phyloP scores from a whole-genome alignment of 1,140 invertebrate species.

The Drosophila simulans region DNA sequence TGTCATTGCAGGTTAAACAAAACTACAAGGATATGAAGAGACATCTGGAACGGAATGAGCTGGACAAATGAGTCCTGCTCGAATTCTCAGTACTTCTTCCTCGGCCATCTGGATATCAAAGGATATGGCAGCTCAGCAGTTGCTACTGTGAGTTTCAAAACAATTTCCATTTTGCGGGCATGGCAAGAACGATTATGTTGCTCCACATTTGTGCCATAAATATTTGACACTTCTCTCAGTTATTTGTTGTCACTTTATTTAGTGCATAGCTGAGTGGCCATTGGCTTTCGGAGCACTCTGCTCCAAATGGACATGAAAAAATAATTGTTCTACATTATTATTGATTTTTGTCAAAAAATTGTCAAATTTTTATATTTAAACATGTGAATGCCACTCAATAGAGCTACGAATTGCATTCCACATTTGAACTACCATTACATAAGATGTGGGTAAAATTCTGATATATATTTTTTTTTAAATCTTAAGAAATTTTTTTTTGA shows the following conservation, averaged over 20 bases:
- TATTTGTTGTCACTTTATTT: slow-evolving; percentile 68
- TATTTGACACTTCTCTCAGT: slow-evolving; percentile 60
- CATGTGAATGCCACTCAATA: no score
- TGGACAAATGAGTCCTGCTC: slow-evolving; percentile 22
- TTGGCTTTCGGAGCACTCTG: neutral
- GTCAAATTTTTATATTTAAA: no score
- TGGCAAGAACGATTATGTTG: slow-evolving; percentile 8
- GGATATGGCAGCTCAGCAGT: slow-evolving; percentile 3
- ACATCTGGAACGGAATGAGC: neutral
- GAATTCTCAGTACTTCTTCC: neutral
- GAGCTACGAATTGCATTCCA: no score
- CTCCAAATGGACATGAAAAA: neutral
- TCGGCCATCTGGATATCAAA: neutral
- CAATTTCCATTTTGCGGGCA: slow-evolving; percentile 35
- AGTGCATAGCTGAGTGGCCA: slow-evolving; percentile 28
- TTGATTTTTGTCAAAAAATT: no score
- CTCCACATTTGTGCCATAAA: slow-evolving; percentile 50
- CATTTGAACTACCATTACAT: no score
- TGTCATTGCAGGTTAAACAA: neutral
- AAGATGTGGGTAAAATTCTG: no score
- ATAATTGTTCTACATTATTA: no score
- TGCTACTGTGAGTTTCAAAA: slow-evolving; percentile 22
- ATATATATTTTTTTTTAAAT: no score
- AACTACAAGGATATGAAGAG: neutral
- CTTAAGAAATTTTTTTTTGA: no score